These are phyloP conservation scores for Phaedon cochleariae DNA, from an alignment of 2,888 invertebrate species.

Conservation along the genomic window DNA sequence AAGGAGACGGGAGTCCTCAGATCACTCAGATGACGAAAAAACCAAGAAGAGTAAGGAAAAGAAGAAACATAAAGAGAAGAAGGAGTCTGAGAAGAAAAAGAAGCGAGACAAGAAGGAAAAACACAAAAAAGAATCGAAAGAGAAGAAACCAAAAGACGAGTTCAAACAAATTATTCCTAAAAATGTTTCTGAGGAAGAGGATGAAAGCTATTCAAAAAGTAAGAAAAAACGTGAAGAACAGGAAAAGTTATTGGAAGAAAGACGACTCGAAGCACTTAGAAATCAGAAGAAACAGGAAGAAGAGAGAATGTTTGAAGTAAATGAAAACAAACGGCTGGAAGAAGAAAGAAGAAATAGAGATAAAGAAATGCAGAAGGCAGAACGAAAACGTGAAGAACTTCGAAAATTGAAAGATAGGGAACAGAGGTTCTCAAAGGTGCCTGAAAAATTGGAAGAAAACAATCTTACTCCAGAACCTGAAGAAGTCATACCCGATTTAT, in stretches of 20 bases:
- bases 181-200: conserved; percentile 56
- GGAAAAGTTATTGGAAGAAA: conserved; percentile 48
- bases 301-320: conserved; percentile 55
- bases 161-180: conserved; percentile 49
- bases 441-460: conserved; percentile 52
- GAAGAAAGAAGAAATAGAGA: conserved; percentile 59
- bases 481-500: conserved; percentile 60
- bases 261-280: conserved; percentile 56
- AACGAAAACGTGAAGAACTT: conserved; percentile 43
- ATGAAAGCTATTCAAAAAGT: conserved; percentile 39
- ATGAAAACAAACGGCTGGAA: conserved; percentile 65
- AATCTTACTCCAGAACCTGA: conserved; percentile 23
- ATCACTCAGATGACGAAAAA: conserved; percentile 57
- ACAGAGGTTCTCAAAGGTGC: conserved; percentile 47
- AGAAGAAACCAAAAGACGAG: conserved; percentile 54
- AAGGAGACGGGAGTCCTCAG: conserved; percentile 53
- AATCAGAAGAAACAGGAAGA: conserved; percentile 68
- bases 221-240: conserved; percentile 61
- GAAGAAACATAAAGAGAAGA: conserved; percentile 67
- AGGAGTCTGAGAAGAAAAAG: conserved; percentile 61
- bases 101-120: conserved; percentile 62
- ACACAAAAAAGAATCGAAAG: conserved; percentile 57
- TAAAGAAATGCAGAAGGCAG: conserved; percentile 62
- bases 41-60: conserved; percentile 62
- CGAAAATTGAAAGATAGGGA: conserved; percentile 52